Percentiles rank a stretch among this genome's conserved stretches.
These are phyloP conservation scores for Phalangium opilio DNA, from an alignment of 2,888 invertebrate species.

Conservation along the genomic window DNA sequence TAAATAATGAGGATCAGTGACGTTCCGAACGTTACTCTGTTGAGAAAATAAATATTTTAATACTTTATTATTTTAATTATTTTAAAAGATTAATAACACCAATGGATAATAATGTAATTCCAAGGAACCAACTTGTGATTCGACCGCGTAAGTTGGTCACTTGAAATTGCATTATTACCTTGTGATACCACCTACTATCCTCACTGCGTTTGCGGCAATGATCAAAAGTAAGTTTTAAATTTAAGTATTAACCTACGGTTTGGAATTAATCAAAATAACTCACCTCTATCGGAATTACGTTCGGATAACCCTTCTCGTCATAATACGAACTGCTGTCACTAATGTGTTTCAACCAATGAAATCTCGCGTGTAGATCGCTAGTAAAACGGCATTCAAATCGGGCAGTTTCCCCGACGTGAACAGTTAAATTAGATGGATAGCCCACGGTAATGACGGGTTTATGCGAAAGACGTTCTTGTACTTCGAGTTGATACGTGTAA, in stretches of 20 bases:
- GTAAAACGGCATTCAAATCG: conserved; percentile 63
- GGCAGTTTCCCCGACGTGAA: conserved; percentile 52
- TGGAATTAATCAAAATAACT: not conserved
- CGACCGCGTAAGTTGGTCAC: too few relatives aligned
- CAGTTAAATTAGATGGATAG: conserved; percentile 56
- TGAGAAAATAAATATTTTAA: not conserved
- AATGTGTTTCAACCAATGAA: conserved; percentile 54
- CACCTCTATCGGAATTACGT: conserved; percentile 25
- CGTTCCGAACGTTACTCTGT: conserved; percentile 20
- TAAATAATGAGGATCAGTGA: conserved; percentile 48
- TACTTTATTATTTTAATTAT: not conserved
- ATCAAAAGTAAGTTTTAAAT: too few relatives aligned
- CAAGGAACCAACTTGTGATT: too few relatives aligned
- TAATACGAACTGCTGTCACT: conserved; percentile 20
- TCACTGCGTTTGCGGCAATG: too few relatives aligned
- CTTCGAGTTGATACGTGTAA: conserved; percentile 27
- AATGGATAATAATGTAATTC: too few relatives aligned
- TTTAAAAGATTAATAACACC: too few relatives aligned
- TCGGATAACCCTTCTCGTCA: conserved; percentile 25
- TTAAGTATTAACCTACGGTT: too few relatives aligned
- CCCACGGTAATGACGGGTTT: conserved; percentile 62
- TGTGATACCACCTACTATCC: too few relatives aligned
- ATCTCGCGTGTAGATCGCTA: conserved; percentile 67
- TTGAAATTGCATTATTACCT: too few relatives aligned
- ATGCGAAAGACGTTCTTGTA: conserved; percentile 58